A percentile compares a stretch with the other conserved stretches of the same genome.
Conservation (phyloP, 2,113 vertebrate species). For the Malaclemys terrapin region DNA sequence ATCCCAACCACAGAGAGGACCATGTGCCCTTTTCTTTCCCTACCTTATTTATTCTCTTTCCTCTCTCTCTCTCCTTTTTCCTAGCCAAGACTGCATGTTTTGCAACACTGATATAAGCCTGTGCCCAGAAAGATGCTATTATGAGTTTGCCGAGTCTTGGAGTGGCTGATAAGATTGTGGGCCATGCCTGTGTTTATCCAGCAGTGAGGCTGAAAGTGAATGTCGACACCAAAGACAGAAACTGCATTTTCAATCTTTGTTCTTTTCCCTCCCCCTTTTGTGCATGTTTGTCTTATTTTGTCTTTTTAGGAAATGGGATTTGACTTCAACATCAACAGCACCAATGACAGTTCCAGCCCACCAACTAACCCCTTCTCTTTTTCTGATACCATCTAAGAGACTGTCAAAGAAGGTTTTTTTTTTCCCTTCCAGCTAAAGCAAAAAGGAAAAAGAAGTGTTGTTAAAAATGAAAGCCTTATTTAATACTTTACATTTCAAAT, state of each 20-base stretch:
- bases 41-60: background rate
- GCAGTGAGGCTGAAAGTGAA: background rate
- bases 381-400: background rate
- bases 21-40: background rate
- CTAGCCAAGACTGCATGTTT: background rate
- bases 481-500: background rate
- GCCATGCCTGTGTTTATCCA: background rate
- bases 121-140: too few species aligned
- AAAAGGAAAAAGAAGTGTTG: background rate
- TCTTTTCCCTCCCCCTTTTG: background rate
- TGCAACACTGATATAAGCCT: background rate
- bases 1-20: background rate
- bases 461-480: background rate
- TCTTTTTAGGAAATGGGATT: background rate
- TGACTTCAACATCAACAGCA: background rate
- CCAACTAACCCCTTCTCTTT: background rate
- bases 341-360: background rate
- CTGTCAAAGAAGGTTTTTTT: background rate
- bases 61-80: background rate
- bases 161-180: background rate
- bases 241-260: background rate
- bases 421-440: background rate
- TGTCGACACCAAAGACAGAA: background rate
- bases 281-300: background rate
- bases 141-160: background rate